Base-by-base conservation (phyloP, 64 coral and sea anemone species). In the Pachyseris speciosa region DNA sequence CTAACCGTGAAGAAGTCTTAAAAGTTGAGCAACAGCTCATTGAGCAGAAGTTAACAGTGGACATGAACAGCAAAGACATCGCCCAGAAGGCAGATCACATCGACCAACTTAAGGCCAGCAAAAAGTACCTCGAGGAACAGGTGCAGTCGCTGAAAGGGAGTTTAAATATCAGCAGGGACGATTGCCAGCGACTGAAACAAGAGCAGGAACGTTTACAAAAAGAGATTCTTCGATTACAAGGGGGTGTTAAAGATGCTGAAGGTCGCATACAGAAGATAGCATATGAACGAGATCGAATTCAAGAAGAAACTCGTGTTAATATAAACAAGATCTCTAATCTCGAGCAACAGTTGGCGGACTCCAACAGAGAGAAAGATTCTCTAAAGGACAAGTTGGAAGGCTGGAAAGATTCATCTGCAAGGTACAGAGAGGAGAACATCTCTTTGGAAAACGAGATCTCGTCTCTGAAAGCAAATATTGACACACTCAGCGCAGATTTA, bases 251-350 rank as follows among this genome's bases (percentile, higher is more conserved):
- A 33, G 93, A 95, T 24, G 84, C 74, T 24, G 96, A 98, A 33
- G 83, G 93, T 25, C 85, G 96, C 25, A 77, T 95, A 79, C 96
- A 98, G 78, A 98, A 95, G 60, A 90, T 90, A 9, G 76, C 73
- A 16, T 92, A 91, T 48, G 96, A 98, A 67, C 84, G 93, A 79
- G 96, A 98, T 48, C 89, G 96, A 10, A 89, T 90, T 44, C 96
- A 98, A 71, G 89, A 98, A 13, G 93, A 98, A 26, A 44, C 80
- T 1, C 84, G 93, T 20, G 83, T 86, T 15, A 57, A 80, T 27
- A 58, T 98, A 58, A 30, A 76, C 7, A 98, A 98, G 42, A 98
- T 89, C 34, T 87, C 96, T 27, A 92, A 87, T 20, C 39, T 98
- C 8, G 89, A 95, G 41, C 96, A 98, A 85, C 93, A 94, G 47